Conservation (phyloP, 53 echinoderm and acorn worm species). For the Pentamera pediparva region DNA sequence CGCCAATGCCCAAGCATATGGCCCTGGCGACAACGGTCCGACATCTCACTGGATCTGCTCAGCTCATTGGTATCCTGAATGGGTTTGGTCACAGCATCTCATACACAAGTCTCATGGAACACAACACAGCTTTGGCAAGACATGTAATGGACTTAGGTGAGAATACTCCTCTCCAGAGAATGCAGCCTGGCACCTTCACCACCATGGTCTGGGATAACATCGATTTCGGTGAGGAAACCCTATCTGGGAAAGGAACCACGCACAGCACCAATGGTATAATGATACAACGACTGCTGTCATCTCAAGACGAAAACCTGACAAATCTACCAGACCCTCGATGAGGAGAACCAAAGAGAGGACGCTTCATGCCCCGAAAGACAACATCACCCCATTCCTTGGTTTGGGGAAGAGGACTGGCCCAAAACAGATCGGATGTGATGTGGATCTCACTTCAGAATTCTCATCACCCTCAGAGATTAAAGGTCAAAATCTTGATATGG, state of each 20-base stretch:
- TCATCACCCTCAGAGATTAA: not conserved
- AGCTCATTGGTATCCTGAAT: conserved; percentile 50
- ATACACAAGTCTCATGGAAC: conserved; percentile 26
- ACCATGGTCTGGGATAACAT: conserved; percentile 61
- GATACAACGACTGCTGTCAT: conserved; percentile 23
- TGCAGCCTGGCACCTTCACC: conserved; percentile 24
- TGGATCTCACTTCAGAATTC: not conserved
- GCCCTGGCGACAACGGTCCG: conserved; percentile 44
- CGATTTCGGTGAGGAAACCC: conserved; percentile 58
- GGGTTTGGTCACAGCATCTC: conserved; percentile 54
- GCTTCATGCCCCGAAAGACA: conserved; percentile 5
- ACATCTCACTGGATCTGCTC: conserved; percentile 50
- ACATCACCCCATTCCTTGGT: conserved; percentile 47
- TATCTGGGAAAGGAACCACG: conserved; percentile 51
- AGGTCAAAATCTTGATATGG: not conserved
- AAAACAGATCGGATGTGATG: conserved; percentile 15
- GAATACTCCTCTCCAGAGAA: conserved; percentile 7
- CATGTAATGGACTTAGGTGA: conserved; percentile 23
- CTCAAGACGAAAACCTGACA: not conserved
- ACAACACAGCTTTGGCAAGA: conserved; percentile 53
- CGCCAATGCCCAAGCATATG: conserved; percentile 35
- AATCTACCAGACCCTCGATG: not conserved
- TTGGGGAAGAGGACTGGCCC: conserved; percentile 31
- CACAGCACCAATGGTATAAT: conserved; percentile 55
- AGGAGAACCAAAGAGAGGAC: conserved; percentile 10